Percentiles rank a stretch among this genome's conserved stretches.
phyloP scores from a whole-genome alignment of 1,140 invertebrate genomes.

The Drosophila murphyi region DNA sequence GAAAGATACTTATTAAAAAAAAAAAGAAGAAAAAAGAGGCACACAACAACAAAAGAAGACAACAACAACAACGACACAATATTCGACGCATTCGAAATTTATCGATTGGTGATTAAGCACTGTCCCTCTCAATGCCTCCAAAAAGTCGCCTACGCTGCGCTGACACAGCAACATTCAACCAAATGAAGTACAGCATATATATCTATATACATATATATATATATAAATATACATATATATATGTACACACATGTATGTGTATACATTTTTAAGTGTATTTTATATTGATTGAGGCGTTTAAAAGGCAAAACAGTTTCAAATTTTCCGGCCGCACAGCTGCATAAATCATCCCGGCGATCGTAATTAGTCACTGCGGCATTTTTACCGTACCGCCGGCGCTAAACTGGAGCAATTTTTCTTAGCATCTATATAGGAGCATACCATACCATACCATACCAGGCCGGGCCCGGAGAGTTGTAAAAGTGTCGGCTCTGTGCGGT shows the following conservation, averaged over 20 bases:
- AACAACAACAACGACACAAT: slow-evolving; percentile 27
- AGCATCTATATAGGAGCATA: slow-evolving; percentile 12
- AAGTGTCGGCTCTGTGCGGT: slow-evolving; percentile 80
- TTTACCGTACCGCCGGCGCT: slow-evolving; percentile 62
- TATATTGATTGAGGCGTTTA: slow-evolving; percentile 67
- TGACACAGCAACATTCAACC: slow-evolving; percentile 33
- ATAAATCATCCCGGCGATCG: slow-evolving; percentile 76
- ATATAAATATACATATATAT: not conserved
- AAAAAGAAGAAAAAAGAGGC: not conserved
- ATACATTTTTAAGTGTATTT: slow-evolving; percentile 7
- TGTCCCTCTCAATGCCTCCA: slow-evolving; percentile 30
- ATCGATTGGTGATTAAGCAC: slow-evolving; percentile 54
- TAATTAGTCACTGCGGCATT: slow-evolving; percentile 79
- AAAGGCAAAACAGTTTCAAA: slow-evolving; percentile 53
- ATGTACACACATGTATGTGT: not conserved
- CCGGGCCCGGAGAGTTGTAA: slow-evolving; percentile 65
- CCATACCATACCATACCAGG: slow-evolving; percentile 1
- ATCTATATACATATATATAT: not conserved
- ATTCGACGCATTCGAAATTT: slow-evolving; percentile 48
- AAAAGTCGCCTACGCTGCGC: slow-evolving; percentile 29
- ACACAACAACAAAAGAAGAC: too few species aligned
- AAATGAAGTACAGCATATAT: not conserved
- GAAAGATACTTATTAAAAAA: slow-evolving; percentile 11
- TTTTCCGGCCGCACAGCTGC: slow-evolving; percentile 66
- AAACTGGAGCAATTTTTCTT: slow-evolving; percentile 79